Conservation (phyloP, 1,140 invertebrate genomes). For the Holcopasites calliopsidis region DNA sequence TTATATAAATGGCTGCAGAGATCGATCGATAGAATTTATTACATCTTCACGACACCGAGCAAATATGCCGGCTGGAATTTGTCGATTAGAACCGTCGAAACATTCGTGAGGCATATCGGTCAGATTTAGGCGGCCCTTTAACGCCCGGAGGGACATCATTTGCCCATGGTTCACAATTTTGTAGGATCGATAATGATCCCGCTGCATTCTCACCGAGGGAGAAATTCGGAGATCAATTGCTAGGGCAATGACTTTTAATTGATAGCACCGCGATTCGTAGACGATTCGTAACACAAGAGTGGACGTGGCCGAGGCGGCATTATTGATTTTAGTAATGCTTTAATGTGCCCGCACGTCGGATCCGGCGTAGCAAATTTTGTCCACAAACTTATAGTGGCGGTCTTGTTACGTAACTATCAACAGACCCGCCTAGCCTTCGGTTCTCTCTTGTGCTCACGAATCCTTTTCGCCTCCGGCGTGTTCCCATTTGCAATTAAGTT, state of each 20-base stretch:
- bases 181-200: too few relatives aligned
- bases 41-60: too few relatives aligned
- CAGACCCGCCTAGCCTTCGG: not conserved
- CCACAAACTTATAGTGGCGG: conserved; percentile 24
- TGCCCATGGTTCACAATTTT: too few relatives aligned
- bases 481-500: too few relatives aligned
- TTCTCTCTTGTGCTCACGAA: too few relatives aligned
- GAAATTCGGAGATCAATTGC: not conserved
- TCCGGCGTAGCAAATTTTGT: conserved; percentile 56
- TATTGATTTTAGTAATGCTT: conserved; percentile 56
- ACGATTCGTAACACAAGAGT: conserved; percentile 34
- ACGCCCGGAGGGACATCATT: too few relatives aligned
- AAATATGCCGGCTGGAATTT: too few relatives aligned
- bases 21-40: not conserved
- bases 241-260: conserved; percentile 9
- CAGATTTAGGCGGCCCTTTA: too few relatives aligned
- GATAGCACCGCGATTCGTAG: not conserved
- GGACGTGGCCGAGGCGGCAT: conserved; percentile 38
- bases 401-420: conserved; percentile 47
- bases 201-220: not conserved
- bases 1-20: not conserved
- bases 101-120: too few relatives aligned
- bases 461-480: too few relatives aligned
- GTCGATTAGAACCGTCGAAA: too few relatives aligned
- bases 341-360: conserved; percentile 43